Evolutionary conservation across 2,797 vertebrate species (phyloP), one percentile per base, ranked within the genome.

Genomic region (Neomorphus geoffroyi): DNA sequence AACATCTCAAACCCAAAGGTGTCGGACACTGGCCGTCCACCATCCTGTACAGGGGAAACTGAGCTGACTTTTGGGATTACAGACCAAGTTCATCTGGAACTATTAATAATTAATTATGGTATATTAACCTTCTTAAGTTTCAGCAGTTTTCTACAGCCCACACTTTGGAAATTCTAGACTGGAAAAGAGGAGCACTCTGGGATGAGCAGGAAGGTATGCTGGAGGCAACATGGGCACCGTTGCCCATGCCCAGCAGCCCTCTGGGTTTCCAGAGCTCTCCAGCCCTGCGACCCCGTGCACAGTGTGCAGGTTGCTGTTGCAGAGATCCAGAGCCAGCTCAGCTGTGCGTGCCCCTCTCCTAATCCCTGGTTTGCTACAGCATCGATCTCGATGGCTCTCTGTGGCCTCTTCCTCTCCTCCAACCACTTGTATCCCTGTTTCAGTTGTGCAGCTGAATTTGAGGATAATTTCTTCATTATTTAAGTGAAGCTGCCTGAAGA

Each of bases 41-140:
- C 30, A 4, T 5, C 10, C 2, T 3, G 3, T 9, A 4, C 61
- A 46, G 3, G 0, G 46, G 46, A 65, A 69, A 32, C 69, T 7
- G 6, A 65, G 12, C 11, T 77, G 50, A 7, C 21, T 39, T 33
- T 32, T 13, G 35, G 57, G 72, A 43, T 72, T 33, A 3, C 13
- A 37, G 41, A 18, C 43, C 70, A 54, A 81, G 21, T 51, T 78
- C 37, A 13, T 18, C 17, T 8, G 33, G n/a, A 43, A 13, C 27
- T 23, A 51, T 56, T 33, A 61, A 69, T 77, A 56, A 90, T 73
- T 77, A 43, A 90, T 19, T 46, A 23, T 4, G 3, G 9, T 37
- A 16, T 39, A 37, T 79, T 66, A 22, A 41, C 37, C 18, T 73
- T 73, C 32, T 32, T 7, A 33, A 16, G 7, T 43, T 74, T 74